Base-by-base conservation (phyloP, 2,888 invertebrate genomes). In the Cryptocephalus primarius region DNA sequence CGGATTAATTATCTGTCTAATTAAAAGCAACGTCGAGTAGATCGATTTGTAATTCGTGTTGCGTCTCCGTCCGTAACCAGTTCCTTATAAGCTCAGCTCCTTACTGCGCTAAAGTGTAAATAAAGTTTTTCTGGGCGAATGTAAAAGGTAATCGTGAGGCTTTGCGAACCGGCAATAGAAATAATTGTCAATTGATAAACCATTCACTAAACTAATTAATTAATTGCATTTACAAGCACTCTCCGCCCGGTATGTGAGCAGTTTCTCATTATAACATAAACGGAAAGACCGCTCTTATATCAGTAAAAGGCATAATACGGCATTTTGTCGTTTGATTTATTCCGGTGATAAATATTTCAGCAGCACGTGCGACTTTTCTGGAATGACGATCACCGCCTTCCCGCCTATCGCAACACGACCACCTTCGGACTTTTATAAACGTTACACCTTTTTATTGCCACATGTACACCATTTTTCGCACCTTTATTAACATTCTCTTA, bases 141-240 rank as follows among this genome's bases (percentile, higher is more conserved):
- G 58, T 64, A 65, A 58, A 66, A 63, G 65, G 65, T 48, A 60
- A 60, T 54, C 57, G 48, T 53, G 48, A 52, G 55, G 53, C 56
- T 54, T 54, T 54, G 57, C 56, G 55, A 56, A 52, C 55, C 55
- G 58, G 59, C 60, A 57, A 60, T 58, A 63, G 60, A 64, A 59
- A 61, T 66, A 67, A 68, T 68, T 61, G 66, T 59, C 64, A 64
- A 66, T 66, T 67, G 66, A 66, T 64, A 65, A 65, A 60, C 59
- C 63, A 60, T 60, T 60, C 60, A 58, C 62, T 63, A 64, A 64
- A 61, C 65, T 68, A 69, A 68, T 67, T 68, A 68, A 66, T 68
- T 68, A 69, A 64, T 65, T 64, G 59, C 59, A 55, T 56, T 53
- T 56, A 56, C 60, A 57, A 60, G 55, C 59, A 51, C 57, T 55